A percentile compares a stretch with the other conserved stretches of the same genome.
Evolutionary conservation across 2,888 invertebrate species (phyloP).

Genomic region (Amitus sp.): DNA sequence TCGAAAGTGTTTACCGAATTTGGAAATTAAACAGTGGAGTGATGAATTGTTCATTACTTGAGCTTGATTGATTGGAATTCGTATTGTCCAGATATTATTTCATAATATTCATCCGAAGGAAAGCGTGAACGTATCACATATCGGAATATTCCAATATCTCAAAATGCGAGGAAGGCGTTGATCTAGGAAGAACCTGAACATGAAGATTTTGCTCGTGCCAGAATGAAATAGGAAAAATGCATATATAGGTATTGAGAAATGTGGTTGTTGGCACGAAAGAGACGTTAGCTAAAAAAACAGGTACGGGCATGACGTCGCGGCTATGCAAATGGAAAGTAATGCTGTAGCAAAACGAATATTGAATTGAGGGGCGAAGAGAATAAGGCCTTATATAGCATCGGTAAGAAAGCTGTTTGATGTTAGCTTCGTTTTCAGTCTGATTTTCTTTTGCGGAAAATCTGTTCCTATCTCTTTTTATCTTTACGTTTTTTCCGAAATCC

Average conservation of each 20-base stretch:
- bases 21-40: conserved; percentile 8
- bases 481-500: too few species aligned
- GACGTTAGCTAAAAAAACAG: conserved; percentile 36
- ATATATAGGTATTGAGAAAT: conserved; percentile 20
- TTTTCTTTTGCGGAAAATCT: conserved; percentile 26
- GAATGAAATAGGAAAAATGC: conserved; percentile 28
- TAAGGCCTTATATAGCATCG: conserved; percentile 33
- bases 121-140: conserved; percentile 40
- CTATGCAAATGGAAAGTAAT: conserved; percentile 64
- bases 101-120: conserved; percentile 19
- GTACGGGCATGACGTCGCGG: conserved; percentile 39
- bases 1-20: too few species aligned
- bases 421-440: conserved; percentile 43
- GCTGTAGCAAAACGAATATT: conserved; percentile 63
- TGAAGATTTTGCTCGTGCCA: conserved; percentile 30
- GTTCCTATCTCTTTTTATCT: neutral
- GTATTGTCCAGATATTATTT: conserved; percentile 31
- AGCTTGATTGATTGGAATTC: conserved; percentile 8
- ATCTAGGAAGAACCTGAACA: conserved; percentile 29
- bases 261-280: conserved; percentile 26
- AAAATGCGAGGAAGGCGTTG: conserved; percentile 49
- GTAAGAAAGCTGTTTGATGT: conserved; percentile 47
- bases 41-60: conserved; percentile 15
- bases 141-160: conserved; percentile 54
- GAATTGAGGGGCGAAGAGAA: conserved; percentile 53